Percentiles rank a stretch among this genome's conserved stretches.
These are phyloP conservation scores for Folsomia manolachei DNA, from an alignment of 2,888 invertebrate species.

Conservation along the genomic window DNA sequence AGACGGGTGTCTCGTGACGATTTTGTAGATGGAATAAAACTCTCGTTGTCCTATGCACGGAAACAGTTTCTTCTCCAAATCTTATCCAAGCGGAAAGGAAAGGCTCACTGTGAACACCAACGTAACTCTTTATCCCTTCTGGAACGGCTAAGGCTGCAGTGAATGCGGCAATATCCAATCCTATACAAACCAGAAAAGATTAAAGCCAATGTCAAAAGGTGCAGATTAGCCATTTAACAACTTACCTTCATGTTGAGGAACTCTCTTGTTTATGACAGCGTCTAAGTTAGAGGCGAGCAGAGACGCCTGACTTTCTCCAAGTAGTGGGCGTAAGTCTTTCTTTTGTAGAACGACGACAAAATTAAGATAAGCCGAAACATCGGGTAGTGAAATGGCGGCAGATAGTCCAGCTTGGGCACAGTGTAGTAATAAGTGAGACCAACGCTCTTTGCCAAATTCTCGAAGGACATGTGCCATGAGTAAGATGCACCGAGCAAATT, in stretches of 20 bases:
- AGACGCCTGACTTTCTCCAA: constrained; percentile 18
- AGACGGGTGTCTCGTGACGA: constrained; percentile 27
- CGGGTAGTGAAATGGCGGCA: constrained; percentile 43
- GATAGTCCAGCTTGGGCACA: constrained; percentile 41
- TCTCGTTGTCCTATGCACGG: not conserved
- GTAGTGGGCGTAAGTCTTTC: constrained; percentile 29
- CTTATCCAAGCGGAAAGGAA: constrained; percentile 26
- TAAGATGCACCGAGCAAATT: constrained; percentile 45
- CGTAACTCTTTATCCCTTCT: not conserved
- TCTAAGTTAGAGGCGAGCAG: constrained; percentile 39
- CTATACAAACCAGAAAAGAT: not conserved
- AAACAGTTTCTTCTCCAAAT: constrained; percentile 33
- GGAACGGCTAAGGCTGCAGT: no score
- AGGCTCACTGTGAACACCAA: constrained; percentile 21
- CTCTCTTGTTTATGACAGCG: constrained; percentile 34
- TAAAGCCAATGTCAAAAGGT: not conserved
- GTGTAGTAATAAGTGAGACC: constrained; percentile 37
- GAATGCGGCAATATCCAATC: no score
- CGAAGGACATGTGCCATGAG: constrained; percentile 48
- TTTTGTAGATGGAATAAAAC: not conserved
- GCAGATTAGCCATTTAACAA: no score
- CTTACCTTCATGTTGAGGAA: constrained; percentile 35
- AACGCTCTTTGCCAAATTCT: constrained; percentile 45
- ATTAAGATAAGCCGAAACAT: constrained; percentile 41
- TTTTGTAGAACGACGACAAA: constrained; percentile 46